Percentiles rank a stretch among this genome's conserved stretches.
Evolutionary conservation across 2,888 invertebrate genomes (phyloP).

Genomic region (Augochlorella aurata): DNA sequence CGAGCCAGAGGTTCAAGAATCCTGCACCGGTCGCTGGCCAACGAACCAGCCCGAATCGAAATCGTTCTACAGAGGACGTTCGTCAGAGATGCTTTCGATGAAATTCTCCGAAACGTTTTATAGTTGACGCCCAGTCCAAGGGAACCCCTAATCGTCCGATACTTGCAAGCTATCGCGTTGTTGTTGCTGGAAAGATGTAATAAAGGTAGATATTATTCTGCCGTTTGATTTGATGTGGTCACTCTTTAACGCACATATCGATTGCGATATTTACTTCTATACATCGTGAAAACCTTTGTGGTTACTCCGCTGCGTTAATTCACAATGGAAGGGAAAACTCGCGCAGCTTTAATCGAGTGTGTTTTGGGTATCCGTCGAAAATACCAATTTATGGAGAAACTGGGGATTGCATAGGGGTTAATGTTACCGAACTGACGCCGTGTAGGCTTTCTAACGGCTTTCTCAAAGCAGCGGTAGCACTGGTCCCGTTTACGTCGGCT

Average conservation of each 20-base stretch:
- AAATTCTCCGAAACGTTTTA: background rate
- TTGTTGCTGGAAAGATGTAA: too few relatives aligned
- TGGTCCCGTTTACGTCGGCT: conserved; percentile 47
- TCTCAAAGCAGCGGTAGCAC: background rate
- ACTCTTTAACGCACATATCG: too few relatives aligned
- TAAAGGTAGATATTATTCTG: too few relatives aligned
- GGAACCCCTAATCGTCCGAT: too few relatives aligned
- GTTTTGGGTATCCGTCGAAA: too few relatives aligned
- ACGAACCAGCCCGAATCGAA: background rate
- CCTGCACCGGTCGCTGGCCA: background rate
- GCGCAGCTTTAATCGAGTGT: too few relatives aligned
- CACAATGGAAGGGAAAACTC: too few relatives aligned
- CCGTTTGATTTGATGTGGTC: too few relatives aligned
- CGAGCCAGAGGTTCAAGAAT: background rate
- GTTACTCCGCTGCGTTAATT: too few relatives aligned
- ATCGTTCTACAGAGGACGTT: background rate
- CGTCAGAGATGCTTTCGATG: background rate
- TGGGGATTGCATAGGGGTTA: background rate
- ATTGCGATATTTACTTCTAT: too few relatives aligned
- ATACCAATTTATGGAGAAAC: background rate
- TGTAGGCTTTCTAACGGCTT: background rate
- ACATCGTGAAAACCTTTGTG: too few relatives aligned
- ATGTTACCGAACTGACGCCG: background rate
- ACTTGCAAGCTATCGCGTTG: too few relatives aligned
- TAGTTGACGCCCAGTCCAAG: background rate